These are phyloP conservation scores for Aphyosemion australe DNA, from an alignment of 2,113 vertebrate species.

Conservation along the genomic window DNA sequence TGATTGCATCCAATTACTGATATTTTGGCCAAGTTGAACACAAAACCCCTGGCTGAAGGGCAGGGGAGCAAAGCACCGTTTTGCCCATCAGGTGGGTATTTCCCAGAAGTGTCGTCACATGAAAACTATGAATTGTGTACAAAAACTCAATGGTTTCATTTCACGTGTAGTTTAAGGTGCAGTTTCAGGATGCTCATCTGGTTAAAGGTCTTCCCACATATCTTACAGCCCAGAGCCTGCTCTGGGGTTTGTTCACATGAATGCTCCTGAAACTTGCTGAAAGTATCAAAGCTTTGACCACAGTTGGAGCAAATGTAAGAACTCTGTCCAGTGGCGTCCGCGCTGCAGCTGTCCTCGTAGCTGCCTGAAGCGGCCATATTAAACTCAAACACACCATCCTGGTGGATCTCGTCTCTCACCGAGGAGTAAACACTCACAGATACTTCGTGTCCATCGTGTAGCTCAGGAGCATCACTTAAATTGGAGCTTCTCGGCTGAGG, in stretches of 20 bases:
- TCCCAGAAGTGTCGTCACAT: too few relatives aligned
- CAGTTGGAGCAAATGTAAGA: constrained; percentile 69
- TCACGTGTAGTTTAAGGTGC: constrained; percentile 54
- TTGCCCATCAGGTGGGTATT: too few relatives aligned
- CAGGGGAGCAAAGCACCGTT: too few relatives aligned
- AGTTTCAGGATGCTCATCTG: constrained; percentile 60
- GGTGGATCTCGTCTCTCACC: background rate
- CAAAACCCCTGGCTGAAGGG: too few relatives aligned
- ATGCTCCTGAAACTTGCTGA: constrained; percentile 62
- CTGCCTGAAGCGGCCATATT: background rate
- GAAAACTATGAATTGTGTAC: too few relatives aligned
- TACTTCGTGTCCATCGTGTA: constrained; percentile 13
- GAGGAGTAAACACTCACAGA: constrained; percentile 13
- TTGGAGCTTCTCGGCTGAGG: constrained; percentile 14
- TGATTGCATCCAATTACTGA: too few relatives aligned
- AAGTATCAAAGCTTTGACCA: constrained; percentile 64
- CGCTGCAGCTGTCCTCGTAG: background rate
- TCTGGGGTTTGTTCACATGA: constrained; percentile 45
- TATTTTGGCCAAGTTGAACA: too few relatives aligned
- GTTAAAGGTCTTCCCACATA: constrained; percentile 50
- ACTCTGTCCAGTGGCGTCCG: constrained; percentile 14
- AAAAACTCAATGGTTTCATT: constrained; percentile 1
- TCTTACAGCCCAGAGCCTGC: constrained; percentile 48
- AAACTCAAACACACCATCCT: constrained; percentile 31
- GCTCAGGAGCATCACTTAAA: background rate